Evolutionary conservation across 2,888 invertebrate genomes (phyloP).

Genomic region (Epistrophella euchroma): DNA sequence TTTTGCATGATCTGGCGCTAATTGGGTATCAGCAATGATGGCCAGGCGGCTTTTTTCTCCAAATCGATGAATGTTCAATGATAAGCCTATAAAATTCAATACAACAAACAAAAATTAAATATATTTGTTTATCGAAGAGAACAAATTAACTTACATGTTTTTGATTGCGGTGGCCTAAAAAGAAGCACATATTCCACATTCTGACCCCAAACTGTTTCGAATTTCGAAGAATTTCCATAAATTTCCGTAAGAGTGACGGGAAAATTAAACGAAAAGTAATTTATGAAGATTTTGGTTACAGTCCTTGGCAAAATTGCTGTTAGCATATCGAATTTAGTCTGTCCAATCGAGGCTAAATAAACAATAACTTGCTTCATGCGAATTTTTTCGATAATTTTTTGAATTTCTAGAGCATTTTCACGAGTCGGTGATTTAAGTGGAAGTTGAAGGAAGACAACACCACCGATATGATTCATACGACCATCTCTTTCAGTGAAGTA

Average conservation of each 20-base stretch:
- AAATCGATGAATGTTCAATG: constrained; percentile 82
- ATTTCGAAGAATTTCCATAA: constrained; percentile 80
- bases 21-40: constrained; percentile 83
- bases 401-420: constrained; percentile 79
- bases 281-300: constrained; percentile 82
- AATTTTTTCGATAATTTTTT: constrained; percentile 80
- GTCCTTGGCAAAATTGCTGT: constrained; percentile 82
- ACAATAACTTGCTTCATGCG: constrained; percentile 81
- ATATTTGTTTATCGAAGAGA: too few species aligned
- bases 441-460: constrained; percentile 82
- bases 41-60: constrained; percentile 82
- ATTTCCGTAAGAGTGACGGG: constrained; percentile 83
- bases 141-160: constrained; percentile 80
- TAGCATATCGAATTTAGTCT: constrained; percentile 81
- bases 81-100: constrained; percentile 77
- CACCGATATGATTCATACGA: constrained; percentile 81
- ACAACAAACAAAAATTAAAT: background rate
- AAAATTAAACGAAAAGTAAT: constrained; percentile 82
- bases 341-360: constrained; percentile 82
- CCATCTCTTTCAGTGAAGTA: constrained; percentile 81
- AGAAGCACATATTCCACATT: constrained; percentile 81
- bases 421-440: constrained; percentile 79
- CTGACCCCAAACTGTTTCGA: constrained; percentile 82
- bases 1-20: constrained; percentile 82
- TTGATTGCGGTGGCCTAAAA: constrained; percentile 83